Evolutionary conservation across 2,113 vertebrate species (phyloP).

Genomic region (Phalacrocorax brasilianus): DNA sequence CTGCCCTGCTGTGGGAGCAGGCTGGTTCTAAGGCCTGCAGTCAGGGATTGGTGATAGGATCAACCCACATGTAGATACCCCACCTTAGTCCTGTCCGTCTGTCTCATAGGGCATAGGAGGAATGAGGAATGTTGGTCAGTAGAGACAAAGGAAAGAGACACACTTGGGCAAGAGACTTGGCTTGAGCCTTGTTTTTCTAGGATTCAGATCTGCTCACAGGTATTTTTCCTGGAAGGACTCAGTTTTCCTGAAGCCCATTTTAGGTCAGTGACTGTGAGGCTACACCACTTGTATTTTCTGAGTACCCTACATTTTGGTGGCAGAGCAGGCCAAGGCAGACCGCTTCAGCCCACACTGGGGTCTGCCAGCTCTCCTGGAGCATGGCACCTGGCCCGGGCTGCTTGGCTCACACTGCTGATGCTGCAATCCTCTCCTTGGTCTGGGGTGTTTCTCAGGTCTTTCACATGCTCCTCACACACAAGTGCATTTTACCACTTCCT

Average conservation of each 20-base stretch:
- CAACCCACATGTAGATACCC: neutral
- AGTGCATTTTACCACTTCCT: neutral
- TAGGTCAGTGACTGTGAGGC: neutral
- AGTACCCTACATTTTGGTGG: neutral
- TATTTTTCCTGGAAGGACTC: neutral
- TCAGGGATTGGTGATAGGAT: neutral
- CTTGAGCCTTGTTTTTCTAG: neutral
- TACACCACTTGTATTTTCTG: accelerated
- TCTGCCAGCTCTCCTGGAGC: neutral
- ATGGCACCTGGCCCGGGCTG: accelerated
- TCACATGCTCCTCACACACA: neutral
- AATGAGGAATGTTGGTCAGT: neutral
- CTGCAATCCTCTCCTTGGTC: neutral
- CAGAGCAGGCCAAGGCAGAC: neutral
- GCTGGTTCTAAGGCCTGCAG: neutral
- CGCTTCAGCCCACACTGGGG: neutral
- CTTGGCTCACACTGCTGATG: neutral
- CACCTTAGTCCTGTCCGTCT: too few species aligned
- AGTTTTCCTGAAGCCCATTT: neutral
- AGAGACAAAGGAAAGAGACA: neutral
- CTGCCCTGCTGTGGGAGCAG: neutral
- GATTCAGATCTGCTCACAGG: neutral
- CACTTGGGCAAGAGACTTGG: neutral
- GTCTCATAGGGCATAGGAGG: neutral
- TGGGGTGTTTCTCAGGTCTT: neutral